Evolutionary conservation across 2,113 vertebrate species (phyloP).

Genomic region (Heterotilapia buettikoferi): DNA sequence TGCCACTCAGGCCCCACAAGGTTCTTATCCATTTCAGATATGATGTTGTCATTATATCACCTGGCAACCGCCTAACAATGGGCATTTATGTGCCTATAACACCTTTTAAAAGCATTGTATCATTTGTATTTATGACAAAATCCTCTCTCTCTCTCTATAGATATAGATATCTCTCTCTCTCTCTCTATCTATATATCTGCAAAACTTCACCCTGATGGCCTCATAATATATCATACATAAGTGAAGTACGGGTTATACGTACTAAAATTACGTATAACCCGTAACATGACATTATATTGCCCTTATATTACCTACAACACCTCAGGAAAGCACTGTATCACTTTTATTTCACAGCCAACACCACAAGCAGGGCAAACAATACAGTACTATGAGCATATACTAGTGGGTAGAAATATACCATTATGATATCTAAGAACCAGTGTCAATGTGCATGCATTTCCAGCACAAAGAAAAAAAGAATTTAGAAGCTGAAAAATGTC

Average conservation of each 20-base stretch:
- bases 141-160: background rate
- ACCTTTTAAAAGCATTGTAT: background rate
- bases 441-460: background rate
- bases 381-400: background rate
- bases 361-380: background rate
- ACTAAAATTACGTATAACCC: background rate
- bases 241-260: no score
- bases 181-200: background rate
- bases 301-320: background rate
- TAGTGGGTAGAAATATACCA: background rate
- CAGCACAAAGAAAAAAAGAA: background rate
- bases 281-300: background rate
- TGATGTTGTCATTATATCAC: background rate
- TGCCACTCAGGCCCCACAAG: background rate
- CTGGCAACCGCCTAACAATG: background rate
- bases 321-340: background rate
- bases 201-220: background rate
- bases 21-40: background rate
- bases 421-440: background rate
- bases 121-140: background rate
- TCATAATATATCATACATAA: no score
- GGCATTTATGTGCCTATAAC: background rate
- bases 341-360: background rate
- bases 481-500: background rate
- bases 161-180: background rate